Percentiles rank a stretch among this genome's conserved stretches.
These are phyloP conservation scores for Nipponacmea schrenckii DNA, from an alignment of 2,888 invertebrate genomes.

Conservation along the genomic window DNA sequence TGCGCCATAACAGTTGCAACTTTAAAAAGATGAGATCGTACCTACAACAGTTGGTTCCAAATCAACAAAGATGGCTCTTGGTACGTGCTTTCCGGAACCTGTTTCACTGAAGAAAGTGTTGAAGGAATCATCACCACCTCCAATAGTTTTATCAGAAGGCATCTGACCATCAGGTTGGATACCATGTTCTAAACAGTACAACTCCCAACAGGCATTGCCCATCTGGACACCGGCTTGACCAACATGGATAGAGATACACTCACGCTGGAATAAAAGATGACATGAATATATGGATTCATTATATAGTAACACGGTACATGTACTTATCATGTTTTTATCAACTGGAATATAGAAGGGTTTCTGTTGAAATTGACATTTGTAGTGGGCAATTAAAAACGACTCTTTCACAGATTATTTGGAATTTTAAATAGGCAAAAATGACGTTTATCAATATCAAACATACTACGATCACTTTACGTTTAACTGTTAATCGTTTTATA, in stretches of 20 bases:
- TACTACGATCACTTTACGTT: too few species aligned
- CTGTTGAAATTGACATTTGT: too few species aligned
- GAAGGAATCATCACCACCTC: slow-evolving; percentile 83
- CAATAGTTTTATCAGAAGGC: slow-evolving; percentile 83
- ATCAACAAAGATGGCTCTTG: slow-evolving; percentile 93
- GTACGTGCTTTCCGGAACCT: slow-evolving; percentile 96
- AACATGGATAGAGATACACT: slow-evolving; percentile 70
- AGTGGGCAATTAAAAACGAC: too few species aligned
- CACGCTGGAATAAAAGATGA: slow-evolving; percentile 63
- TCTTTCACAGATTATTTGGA: too few species aligned
- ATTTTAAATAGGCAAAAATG: too few species aligned
- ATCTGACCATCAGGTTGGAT: slow-evolving; percentile 70
- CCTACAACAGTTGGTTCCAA: slow-evolving; percentile 95
- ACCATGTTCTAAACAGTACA: slow-evolving; percentile 72
- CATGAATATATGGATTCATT: too few species aligned
- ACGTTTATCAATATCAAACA: too few species aligned
- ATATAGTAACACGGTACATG: too few species aligned
- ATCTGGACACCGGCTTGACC: slow-evolving; percentile 71
- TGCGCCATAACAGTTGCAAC: too few species aligned
- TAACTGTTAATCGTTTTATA: too few species aligned
- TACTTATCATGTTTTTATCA: too few species aligned
- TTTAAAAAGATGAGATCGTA: slow-evolving; percentile 61
- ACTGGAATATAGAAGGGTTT: too few species aligned
- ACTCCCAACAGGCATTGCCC: slow-evolving; percentile 72
- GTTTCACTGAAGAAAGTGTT: slow-evolving; percentile 84